These are phyloP conservation scores for Bucco capensis DNA, from an alignment of 2,113 vertebrate species.

Conservation along the genomic window DNA sequence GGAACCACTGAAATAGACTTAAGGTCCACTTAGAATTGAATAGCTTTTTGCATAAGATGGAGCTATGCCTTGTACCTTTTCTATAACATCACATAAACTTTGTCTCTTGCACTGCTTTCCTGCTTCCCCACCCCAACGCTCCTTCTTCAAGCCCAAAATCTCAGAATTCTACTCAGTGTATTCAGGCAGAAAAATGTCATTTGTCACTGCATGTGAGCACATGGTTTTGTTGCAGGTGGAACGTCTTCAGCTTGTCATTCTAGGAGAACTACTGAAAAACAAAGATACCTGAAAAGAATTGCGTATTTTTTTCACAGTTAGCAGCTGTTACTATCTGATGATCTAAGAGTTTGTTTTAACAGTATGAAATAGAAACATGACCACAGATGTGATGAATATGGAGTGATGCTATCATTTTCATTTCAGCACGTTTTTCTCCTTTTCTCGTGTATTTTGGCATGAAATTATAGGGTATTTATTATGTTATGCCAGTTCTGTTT, in stretches of 20 bases:
- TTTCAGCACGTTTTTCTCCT: neutral
- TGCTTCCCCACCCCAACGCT: neutral
- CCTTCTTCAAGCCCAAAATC: neutral
- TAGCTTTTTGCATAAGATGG: neutral
- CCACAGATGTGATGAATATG: neutral
- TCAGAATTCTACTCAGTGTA: neutral
- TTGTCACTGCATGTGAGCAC: neutral
- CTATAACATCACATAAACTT: neutral
- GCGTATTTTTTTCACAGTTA: neutral
- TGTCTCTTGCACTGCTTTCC: neutral
- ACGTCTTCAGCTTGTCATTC: neutral
- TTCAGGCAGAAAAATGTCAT: neutral
- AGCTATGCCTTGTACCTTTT: neutral
- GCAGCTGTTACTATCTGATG: neutral
- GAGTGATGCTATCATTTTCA: neutral
- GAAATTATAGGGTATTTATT: neutral
- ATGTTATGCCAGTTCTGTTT: neutral
- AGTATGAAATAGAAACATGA: neutral
- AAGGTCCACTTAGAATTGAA: neutral
- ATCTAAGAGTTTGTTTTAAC: neutral
- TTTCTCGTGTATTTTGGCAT: neutral
- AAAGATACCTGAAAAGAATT: neutral
- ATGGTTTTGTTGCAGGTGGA: neutral
- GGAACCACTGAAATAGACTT: neutral
- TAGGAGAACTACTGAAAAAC: neutral